A percentile compares a stretch with the other conserved stretches of the same genome.
phyloP scores from a whole-genome alignment of 2,797 vertebrate genomes.

The Gila robusta region DNA sequence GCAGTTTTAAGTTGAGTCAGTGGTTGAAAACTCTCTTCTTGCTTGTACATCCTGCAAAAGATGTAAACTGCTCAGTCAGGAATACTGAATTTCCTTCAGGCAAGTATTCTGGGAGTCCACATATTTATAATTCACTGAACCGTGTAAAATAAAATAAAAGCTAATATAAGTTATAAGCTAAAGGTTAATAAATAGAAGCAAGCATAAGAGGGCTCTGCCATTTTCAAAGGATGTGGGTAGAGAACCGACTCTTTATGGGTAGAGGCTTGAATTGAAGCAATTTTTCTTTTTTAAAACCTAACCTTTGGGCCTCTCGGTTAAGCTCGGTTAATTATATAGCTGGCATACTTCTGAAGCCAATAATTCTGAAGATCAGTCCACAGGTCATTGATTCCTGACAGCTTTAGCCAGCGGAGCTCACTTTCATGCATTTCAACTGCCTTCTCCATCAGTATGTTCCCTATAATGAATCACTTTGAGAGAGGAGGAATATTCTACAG shows the following conservation, averaged over 20 bases:
- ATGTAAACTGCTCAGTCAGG: constrained; percentile 27
- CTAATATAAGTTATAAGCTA: constrained; percentile 43
- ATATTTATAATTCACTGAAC: constrained; percentile 50
- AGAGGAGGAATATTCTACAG: constrained; percentile 28
- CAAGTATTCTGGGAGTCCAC: constrained; percentile 44
- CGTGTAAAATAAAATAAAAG: constrained; percentile 42
- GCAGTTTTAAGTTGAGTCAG: not conserved
- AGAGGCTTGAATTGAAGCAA: constrained; percentile 15
- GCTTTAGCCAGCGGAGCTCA: constrained; percentile 59
- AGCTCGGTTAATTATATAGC: constrained; percentile 76
- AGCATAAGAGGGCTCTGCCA: constrained; percentile 6
- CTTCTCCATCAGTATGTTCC: constrained; percentile 23
- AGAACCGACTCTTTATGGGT: constrained; percentile 9
- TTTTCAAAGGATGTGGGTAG: constrained; percentile 24
- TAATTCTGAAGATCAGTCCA: constrained; percentile 73
- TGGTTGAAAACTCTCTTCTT: not conserved
- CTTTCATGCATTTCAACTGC: constrained; percentile 60
- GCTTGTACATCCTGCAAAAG: constrained; percentile 18
- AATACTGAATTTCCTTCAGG: constrained; percentile 9
- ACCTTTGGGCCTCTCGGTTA: constrained; percentile 72
- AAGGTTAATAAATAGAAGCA: constrained; percentile 58
- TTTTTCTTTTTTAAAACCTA: constrained; percentile 35
- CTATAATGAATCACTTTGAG: constrained; percentile 40
- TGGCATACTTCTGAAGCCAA: constrained; percentile 70
- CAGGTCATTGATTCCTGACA: constrained; percentile 72